Evolutionary conservation across 2,797 vertebrate genomes (phyloP).

Genomic region (Mus minutoides): DNA sequence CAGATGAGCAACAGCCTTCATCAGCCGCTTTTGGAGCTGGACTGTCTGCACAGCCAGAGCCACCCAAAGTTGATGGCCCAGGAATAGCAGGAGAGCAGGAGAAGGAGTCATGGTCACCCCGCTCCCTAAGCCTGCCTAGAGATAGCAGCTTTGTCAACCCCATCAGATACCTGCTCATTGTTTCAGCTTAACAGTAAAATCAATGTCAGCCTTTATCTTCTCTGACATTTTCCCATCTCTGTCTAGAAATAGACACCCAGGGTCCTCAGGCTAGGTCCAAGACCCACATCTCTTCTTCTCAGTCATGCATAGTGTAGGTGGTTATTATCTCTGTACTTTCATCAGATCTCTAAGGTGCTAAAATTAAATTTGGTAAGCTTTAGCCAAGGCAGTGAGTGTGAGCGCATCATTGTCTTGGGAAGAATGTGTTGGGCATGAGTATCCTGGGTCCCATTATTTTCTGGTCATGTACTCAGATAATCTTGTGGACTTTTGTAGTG

Average conservation of each 20-base stretch:
- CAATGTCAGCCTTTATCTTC: not conserved
- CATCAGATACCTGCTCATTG: not conserved
- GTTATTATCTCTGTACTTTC: not conserved
- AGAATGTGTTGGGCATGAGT: not conserved
- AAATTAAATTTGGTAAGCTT: not conserved
- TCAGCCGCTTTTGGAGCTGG: not conserved
- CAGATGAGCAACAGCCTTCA: constrained; percentile 8
- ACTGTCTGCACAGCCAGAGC: not conserved
- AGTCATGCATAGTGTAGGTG: not conserved
- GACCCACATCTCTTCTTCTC: not conserved
- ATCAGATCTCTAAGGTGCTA: not conserved
- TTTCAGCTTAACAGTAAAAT: not conserved
- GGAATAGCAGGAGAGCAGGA: not conserved
- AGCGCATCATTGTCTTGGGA: accelerated
- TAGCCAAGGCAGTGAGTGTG: not conserved
- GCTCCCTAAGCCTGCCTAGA: not conserved
- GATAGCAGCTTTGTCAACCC: not conserved
- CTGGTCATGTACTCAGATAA: not conserved
- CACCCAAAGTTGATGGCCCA: not conserved
- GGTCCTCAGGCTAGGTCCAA: not conserved
- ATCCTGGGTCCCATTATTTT: not conserved
- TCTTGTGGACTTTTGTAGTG: not conserved
- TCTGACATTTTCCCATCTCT: not conserved
- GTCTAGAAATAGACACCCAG: not conserved
- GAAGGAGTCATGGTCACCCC: not conserved